A percentile compares a stretch with the other conserved stretches of the same genome.
phyloP scores from a whole-genome alignment of 2,888 invertebrate genomes.

The Netelia virgata region DNA sequence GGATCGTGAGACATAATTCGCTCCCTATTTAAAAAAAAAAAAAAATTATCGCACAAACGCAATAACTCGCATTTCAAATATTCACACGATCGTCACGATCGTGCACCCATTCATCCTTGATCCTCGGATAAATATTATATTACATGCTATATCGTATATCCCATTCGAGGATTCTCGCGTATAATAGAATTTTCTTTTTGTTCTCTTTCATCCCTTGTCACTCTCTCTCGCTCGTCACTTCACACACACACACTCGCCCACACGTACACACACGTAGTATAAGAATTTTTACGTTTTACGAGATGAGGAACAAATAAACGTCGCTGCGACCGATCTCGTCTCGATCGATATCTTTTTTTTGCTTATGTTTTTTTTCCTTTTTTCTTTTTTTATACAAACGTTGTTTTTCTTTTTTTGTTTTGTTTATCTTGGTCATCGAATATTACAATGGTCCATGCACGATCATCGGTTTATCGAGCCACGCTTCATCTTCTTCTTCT shows the following conservation, averaged over 20 bases:
- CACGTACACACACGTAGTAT: constrained; percentile 43
- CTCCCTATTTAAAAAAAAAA: constrained; percentile 34
- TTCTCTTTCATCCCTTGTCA: constrained; percentile 12
- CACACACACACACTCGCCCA: not conserved
- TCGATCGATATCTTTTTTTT: constrained; percentile 55
- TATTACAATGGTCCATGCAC: constrained; percentile 69
- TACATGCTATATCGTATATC: constrained; percentile 40
- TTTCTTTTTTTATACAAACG: constrained; percentile 68
- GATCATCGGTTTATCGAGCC: constrained; percentile 47
- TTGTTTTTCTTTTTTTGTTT: constrained; percentile 39
- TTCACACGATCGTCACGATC: constrained; percentile 32
- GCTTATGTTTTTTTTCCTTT: constrained; percentile 62
- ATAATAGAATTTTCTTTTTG: not conserved
- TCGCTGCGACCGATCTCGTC: constrained; percentile 51
- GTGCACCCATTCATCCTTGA: not conserved
- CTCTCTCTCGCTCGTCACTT: constrained; percentile 29
- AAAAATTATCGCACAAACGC: constrained; percentile 37
- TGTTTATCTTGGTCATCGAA: constrained; percentile 70
- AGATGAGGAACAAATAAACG: constrained; percentile 65
- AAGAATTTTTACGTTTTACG: constrained; percentile 53
- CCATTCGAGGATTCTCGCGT: constrained; percentile 37
- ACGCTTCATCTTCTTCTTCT: constrained; percentile 21
- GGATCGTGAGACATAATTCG: constrained; percentile 29
- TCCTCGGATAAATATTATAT: constrained; percentile 51
- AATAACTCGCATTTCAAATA: constrained; percentile 10